Evolutionary conservation across 2,888 invertebrate genomes (phyloP), one percentile per base, ranked within the genome.

Genomic region (Lacanobia oleracea): DNA sequence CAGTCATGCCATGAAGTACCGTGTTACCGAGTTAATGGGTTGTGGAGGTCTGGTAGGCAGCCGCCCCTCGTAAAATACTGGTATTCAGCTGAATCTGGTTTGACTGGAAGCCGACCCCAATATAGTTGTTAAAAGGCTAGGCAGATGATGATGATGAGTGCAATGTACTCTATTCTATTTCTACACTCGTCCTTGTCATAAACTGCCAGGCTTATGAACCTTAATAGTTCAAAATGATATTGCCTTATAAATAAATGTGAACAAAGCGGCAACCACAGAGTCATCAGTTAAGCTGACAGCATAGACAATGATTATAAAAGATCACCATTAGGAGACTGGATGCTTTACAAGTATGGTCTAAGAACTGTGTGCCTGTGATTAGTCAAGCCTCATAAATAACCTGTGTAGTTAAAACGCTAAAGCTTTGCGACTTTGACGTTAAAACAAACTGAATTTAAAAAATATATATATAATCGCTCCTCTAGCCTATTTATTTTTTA

Each of bases 281-380:
- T 27, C 56, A 65, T 78, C 48, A 21, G 12, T 75, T 57, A 65
- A 16, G 14, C 21, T 70, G 81, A 45, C 75, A 65, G 57, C 37
- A 43, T 10, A 37, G 56, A 56, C 60, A 61, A 64, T 62, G 10
- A 56, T 23, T 27, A 67, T 57, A 64, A 70, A 79, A 63, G 40
- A 64, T 60, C 21, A 14, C 68, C 68, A 67, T 66, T 67, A 73
- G 12, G n/a, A 23, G 57, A 37, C 9, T 40, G 48, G n/a, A 23
- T 43, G 16, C 45, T 40, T 53, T 60, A 61, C 37, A 33, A 37
- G 16, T 61, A 50, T 56, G 8, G 45, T 48, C 51, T 33, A 56
- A 67, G 73, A 73, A 33, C 37, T 23, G 10, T 21, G 53, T 21
- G 16, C 37, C 2, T 16, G 18, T 40, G 10, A 77, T 48, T 23